These are phyloP conservation scores for Leptoteleia sp. DNA, from an alignment of 1,140 invertebrate species.

Conservation along the genomic window DNA sequence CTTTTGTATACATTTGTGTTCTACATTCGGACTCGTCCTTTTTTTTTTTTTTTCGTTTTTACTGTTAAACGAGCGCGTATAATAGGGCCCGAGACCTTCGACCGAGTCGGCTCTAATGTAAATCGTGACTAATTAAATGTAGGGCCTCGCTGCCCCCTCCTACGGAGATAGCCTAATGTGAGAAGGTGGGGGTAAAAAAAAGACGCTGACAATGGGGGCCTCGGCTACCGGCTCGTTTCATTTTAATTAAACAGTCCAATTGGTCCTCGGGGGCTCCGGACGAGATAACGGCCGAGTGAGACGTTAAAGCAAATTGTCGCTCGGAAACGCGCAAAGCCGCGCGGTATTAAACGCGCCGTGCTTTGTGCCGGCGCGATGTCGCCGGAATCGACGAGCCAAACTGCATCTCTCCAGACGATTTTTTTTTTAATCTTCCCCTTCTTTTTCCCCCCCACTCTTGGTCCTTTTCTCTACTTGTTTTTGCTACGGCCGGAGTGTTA, in stretches of 20 bases:
- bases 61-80: slow-evolving; percentile 22
- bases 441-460: no score
- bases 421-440: slow-evolving; percentile 11
- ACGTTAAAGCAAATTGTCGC: slow-evolving; percentile 8
- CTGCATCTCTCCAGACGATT: slow-evolving; percentile 18
- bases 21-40: slow-evolving; percentile 33
- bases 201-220: slow-evolving; percentile 2
- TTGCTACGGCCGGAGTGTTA: slow-evolving; percentile 3
- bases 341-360: slow-evolving; percentile 10
- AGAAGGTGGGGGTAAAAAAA: not conserved
- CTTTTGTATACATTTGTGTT: slow-evolving; percentile 61
- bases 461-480: not conserved
- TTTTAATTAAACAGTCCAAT: slow-evolving; percentile 44
- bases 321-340: not conserved
- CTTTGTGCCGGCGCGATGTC: slow-evolving; percentile 16
- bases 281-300: slow-evolving; percentile 22
- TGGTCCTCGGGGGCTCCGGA: slow-evolving; percentile 1
- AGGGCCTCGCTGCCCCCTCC: no score
- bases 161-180: slow-evolving; percentile 42
- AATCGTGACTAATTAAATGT: slow-evolving; percentile 55
- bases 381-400: slow-evolving; percentile 6
- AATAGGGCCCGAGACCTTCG: slow-evolving; percentile 52
- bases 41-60: not conserved
- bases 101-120: slow-evolving; percentile 42
- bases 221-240: slow-evolving; percentile 4